phyloP scores from a whole-genome alignment of 2,797 vertebrate genomes.

The Crenuchus spilurus region DNA sequence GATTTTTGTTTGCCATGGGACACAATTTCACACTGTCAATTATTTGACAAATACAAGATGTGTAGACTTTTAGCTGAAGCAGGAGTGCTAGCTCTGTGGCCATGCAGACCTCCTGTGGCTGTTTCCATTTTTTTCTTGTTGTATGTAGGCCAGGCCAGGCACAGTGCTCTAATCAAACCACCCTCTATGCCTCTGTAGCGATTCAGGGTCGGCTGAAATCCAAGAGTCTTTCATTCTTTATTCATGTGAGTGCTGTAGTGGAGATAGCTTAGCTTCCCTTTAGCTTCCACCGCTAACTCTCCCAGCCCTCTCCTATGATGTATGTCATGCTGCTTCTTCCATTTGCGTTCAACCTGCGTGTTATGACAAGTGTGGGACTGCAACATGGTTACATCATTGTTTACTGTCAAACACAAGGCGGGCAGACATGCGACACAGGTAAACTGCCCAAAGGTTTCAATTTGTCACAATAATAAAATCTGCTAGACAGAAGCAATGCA shows the following conservation, averaged over 20 bases:
- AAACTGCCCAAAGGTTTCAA: not conserved
- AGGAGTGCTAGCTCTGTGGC: no score
- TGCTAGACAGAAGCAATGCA: not conserved
- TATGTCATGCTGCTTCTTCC: not conserved
- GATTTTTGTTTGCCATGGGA: not conserved
- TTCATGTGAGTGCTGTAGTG: slow-evolving; percentile 26
- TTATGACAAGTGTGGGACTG: not conserved
- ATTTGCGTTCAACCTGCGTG: not conserved
- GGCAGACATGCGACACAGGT: not conserved
- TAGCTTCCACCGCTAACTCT: not conserved
- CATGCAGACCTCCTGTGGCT: not conserved
- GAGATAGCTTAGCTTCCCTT: not conserved
- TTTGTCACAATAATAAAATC: not conserved
- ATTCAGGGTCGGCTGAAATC: slow-evolving; percentile 33
- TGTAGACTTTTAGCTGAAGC: not conserved
- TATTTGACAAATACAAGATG: not conserved
- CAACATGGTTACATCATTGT: not conserved
- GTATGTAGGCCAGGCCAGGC: not conserved
- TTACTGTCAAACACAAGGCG: not conserved
- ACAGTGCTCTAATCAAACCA: not conserved
- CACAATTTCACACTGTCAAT: not conserved
- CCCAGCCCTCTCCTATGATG: not conserved
- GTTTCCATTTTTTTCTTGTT: not conserved
- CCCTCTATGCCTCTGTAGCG: not conserved
- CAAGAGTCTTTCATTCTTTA: slow-evolving; percentile 38